Conservation (phyloP, 2,888 invertebrate species). For the Loripinus fragilis region DNA sequence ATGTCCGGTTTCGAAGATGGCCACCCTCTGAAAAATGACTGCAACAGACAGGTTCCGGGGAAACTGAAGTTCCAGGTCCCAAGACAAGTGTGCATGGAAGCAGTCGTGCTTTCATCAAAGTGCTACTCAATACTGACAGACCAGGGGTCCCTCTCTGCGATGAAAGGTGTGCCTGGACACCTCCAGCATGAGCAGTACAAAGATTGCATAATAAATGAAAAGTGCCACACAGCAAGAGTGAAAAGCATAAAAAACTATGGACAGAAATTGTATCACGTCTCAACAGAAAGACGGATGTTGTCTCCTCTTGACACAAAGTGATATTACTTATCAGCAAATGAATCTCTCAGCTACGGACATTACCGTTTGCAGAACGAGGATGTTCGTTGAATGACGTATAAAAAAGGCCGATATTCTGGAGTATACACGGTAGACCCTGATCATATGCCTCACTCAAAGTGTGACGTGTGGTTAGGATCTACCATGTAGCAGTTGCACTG, state of each 20-base stretch:
- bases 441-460: too few species aligned
- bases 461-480: too few species aligned
- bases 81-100: constrained; percentile 4
- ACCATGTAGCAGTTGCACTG: too few species aligned
- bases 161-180: constrained; percentile 14
- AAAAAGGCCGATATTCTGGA: too few species aligned
- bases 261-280: constrained; percentile 8
- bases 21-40: constrained; percentile 7
- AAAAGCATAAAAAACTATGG: constrained; percentile 7
- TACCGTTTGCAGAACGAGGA: not conserved
- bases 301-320: constrained; percentile 12
- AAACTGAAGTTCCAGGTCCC: constrained; percentile 18
- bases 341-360: constrained; percentile 19
- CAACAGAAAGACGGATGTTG: constrained; percentile 1
- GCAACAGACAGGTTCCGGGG: constrained; percentile 4
- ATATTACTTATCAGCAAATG: not conserved
- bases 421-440: too few species aligned
- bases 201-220: not conserved
- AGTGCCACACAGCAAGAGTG: not conserved
- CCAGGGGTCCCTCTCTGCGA: not conserved
- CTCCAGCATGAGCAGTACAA: constrained; percentile 8
- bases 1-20: constrained; percentile 9
- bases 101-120: constrained; percentile 17
- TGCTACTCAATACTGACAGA: constrained; percentile 27
- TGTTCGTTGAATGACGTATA: too few species aligned